phyloP scores from a whole-genome alignment of 2,113 vertebrate species.

The Alces alces region DNA sequence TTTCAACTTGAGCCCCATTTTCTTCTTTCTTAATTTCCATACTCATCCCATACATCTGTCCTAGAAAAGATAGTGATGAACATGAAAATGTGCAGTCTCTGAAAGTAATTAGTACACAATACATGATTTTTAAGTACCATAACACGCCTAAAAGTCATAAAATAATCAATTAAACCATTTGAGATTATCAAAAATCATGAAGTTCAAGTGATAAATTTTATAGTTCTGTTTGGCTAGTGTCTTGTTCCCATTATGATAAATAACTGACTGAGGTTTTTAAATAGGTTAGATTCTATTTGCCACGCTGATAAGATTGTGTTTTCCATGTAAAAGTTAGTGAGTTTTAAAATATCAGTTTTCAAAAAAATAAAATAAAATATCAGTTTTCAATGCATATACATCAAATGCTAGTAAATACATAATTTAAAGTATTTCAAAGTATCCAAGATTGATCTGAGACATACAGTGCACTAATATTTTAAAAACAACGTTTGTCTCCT shows the following conservation, averaged over 20 bases:
- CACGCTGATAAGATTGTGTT: neutral
- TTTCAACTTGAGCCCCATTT: neutral
- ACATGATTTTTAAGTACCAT: neutral
- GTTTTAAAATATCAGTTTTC: slow-evolving; percentile 35
- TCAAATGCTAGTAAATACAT: neutral
- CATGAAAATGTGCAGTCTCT: neutral
- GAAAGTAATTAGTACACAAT: neutral
- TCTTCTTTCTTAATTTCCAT: neutral
- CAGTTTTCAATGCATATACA: neutral
- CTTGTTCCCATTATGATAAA: slow-evolving; percentile 10
- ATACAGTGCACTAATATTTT: neutral
- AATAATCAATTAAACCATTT: neutral
- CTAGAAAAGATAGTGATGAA: neutral
- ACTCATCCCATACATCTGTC: neutral
- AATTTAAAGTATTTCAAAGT: slow-evolving; percentile 29
- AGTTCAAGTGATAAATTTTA: neutral
- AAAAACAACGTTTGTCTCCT: slow-evolving; percentile 25
- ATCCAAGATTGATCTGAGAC: slow-evolving; percentile 17
- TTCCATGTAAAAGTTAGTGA: slow-evolving; percentile 6
- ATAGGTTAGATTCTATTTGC: slow-evolving; percentile 31
- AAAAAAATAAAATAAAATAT: neutral
- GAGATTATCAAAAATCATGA: neutral
- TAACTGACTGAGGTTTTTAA: neutral
- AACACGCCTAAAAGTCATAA: neutral
- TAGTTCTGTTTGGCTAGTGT: slow-evolving; percentile 5